Percentiles rank a stretch among this genome's conserved stretches.
Evolutionary conservation across 2,888 invertebrate genomes (phyloP).

Genomic region (Cremastobaeus sp.): DNA sequence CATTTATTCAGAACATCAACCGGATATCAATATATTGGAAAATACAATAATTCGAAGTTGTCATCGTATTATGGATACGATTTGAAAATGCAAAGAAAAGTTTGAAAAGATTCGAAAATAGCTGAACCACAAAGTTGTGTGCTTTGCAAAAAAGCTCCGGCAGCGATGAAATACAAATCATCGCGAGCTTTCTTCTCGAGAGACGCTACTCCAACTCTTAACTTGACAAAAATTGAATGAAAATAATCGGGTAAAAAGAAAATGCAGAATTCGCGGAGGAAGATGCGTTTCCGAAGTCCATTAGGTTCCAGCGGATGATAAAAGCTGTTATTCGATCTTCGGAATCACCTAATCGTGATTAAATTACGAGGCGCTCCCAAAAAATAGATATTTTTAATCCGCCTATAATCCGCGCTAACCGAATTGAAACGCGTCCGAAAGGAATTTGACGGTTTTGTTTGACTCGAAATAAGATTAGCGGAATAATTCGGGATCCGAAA

Average conservation of each 20-base stretch:
- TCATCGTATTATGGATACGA: no score
- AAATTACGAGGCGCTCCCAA: background rate
- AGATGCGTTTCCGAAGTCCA: background rate
- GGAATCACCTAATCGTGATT: conserved; percentile 2
- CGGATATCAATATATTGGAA: no score
- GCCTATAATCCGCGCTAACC: conserved; percentile 28
- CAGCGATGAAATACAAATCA: conserved; percentile 17
- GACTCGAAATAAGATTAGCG: conserved; percentile 16
- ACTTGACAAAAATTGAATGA: conserved; percentile 11
- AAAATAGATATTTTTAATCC: conserved; percentile 4
- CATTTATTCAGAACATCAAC: no score
- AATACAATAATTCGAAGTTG: no score
- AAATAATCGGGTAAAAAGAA: conserved; percentile 13
- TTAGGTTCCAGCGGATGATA: background rate
- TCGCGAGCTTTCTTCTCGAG: conserved; percentile 6
- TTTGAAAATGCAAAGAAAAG: background rate
- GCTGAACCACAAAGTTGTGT: no score
- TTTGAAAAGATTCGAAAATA: no score
- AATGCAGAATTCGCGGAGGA: background rate
- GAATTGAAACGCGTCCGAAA: conserved; percentile 12
- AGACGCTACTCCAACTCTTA: conserved; percentile 8
- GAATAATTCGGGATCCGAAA: conserved; percentile 20
- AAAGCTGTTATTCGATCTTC: background rate
- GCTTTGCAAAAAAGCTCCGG: conserved; percentile 14
- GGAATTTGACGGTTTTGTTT: conserved; percentile 1